Evolutionary conservation across 2,888 invertebrate species (phyloP).

Genomic region (Catocala nupta): DNA sequence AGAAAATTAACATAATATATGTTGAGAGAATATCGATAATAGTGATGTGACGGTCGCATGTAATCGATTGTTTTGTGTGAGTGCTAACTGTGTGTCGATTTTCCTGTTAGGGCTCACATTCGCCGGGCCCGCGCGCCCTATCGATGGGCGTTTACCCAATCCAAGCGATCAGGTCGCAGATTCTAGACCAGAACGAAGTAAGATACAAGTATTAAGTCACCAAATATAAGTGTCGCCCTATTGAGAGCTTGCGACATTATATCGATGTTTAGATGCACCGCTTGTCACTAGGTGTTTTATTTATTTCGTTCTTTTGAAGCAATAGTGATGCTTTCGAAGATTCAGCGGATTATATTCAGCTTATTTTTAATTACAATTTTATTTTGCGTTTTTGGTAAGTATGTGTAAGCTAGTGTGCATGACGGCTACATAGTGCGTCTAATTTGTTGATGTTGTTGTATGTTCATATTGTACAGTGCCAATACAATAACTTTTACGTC

Average conservation of each 20-base stretch:
- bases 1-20: constrained; percentile 63
- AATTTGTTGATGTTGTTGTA: constrained; percentile 57
- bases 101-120: constrained; percentile 94
- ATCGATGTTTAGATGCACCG: constrained; percentile 87
- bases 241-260: constrained; percentile 79
- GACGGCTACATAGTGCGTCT: constrained; percentile 65
- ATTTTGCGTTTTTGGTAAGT: constrained; percentile 68
- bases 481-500: constrained; percentile 40
- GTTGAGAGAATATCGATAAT: constrained; percentile 59
- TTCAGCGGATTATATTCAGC: constrained; percentile 35
- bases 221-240: constrained; percentile 74
- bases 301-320: constrained; percentile 51
- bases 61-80: constrained; percentile 84
- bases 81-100: constrained; percentile 88
- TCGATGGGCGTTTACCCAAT: constrained; percentile 97
- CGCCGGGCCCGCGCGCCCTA: constrained; percentile 96
- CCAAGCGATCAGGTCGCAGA: constrained; percentile 95
- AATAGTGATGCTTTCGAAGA: constrained; percentile 40
- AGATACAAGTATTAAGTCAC: constrained; percentile 88
- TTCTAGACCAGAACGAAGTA: constrained; percentile 96
- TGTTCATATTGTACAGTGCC: constrained; percentile 56
- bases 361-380: constrained; percentile 52
- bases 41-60: constrained; percentile 78
- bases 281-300: constrained; percentile 84
- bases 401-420: constrained; percentile 77